These are phyloP conservation scores for Stegostoma tigrinum DNA, from an alignment of 2,113 vertebrate genomes.

Conservation along the genomic window DNA sequence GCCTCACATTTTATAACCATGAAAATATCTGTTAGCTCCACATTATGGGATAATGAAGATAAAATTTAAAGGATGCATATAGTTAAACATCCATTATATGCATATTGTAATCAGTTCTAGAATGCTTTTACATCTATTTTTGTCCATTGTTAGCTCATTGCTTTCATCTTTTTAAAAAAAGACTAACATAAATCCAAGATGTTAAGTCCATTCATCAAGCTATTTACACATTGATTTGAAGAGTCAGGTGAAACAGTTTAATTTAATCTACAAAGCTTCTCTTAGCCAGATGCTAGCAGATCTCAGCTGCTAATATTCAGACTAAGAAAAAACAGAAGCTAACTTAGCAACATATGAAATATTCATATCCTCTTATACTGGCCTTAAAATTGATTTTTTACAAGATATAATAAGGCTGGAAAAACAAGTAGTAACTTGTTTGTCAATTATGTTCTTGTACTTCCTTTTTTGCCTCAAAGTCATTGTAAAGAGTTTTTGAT, in stretches of 20 bases:
- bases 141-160: neutral
- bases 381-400: neutral
- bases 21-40: neutral
- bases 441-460: neutral
- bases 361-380: neutral
- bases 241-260: neutral
- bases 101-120: slow-evolving; percentile 1
- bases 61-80: neutral
- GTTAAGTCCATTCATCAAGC: neutral
- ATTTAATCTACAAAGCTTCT: neutral
- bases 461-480: neutral
- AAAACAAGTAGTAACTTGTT: neutral
- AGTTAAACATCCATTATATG: neutral
- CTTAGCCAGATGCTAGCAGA: neutral
- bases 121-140: neutral
- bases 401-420: neutral
- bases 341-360: neutral
- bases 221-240: neutral
- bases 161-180: neutral
- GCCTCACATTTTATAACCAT: too few species aligned
- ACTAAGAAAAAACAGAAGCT: neutral
- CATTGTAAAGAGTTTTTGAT: neutral
- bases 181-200: neutral
- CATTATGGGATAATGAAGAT: neutral
- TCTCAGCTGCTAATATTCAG: neutral